Percentiles rank a stretch among this genome's conserved stretches.
phyloP scores from a whole-genome alignment of 2,888 invertebrate genomes.

The Suillia variegata region DNA sequence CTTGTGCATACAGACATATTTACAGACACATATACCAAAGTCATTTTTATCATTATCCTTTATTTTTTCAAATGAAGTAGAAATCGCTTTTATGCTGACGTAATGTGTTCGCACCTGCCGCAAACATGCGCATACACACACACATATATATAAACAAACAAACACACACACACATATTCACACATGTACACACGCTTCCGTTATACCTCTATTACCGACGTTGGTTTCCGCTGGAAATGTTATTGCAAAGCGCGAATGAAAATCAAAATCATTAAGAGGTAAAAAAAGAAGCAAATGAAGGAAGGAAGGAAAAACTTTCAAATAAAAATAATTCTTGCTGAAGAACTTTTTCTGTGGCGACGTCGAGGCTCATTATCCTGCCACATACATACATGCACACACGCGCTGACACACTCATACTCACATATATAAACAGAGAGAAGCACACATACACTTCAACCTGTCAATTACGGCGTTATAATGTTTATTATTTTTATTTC shows the following conservation, averaged over 20 bases:
- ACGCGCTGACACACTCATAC: not conserved
- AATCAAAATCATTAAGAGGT: not conserved
- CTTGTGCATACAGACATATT: too few relatives aligned
- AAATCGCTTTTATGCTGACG: not conserved
- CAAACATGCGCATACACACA: too few relatives aligned
- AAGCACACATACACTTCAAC: constrained; percentile 35
- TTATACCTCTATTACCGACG: not conserved
- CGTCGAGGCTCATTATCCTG: not conserved
- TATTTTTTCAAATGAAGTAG: too few relatives aligned
- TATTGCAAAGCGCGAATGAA: not conserved
- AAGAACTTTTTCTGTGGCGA: not conserved
- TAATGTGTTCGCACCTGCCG: not conserved
- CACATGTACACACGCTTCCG: too few relatives aligned
- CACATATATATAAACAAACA: too few relatives aligned
- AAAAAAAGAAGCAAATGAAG: not conserved
- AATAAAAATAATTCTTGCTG: constrained; percentile 1
- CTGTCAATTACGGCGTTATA: constrained; percentile 48
- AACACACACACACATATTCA: too few relatives aligned
- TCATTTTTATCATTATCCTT: too few relatives aligned
- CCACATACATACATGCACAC: not conserved
- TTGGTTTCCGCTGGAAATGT: too few relatives aligned
- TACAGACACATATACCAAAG: too few relatives aligned
- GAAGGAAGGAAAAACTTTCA: not conserved
- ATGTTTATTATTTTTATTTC: constrained; percentile 44
- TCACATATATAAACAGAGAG: not conserved